Base-by-base conservation (phyloP, 1,140 invertebrate species). In the Drosophila cardini region DNA sequence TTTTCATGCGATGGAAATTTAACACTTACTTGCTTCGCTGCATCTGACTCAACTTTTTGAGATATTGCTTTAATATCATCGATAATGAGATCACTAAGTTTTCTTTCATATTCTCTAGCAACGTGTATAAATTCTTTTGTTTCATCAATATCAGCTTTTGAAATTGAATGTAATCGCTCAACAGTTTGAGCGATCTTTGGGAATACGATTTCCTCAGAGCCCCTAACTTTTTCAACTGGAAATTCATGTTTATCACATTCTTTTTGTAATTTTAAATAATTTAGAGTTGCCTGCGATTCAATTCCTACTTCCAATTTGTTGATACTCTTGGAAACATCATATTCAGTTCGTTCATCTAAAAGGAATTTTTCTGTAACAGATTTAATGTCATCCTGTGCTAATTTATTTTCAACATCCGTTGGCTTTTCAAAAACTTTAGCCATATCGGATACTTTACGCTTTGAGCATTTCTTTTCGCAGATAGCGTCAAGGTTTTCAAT, bases 121-220 rank as follows among this genome's bases (percentile, higher is more conserved):
- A 65, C 57, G 9, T 69, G 69, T 18, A 67, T 75, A 70, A 73
- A 52, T 48, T 90, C 76, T 68, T 58, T 78, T 21, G 80, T 72
- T 30, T 91, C 77, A 57, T 67, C 34, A 53, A 87, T 68, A 43
- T 80, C 73, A 21, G 67, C 50, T 75, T 89, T 89, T 1, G 70
- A 87, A 72, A 85, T 90, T 64, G 78, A 78, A 68, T 90, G 86
- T 13, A 90, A 73, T 64, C 60, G 76, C 62, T 90, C 81, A 26
- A 73, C 43, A 34, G 83, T 77, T 18, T 83, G 76, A n/a, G 56
- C 38, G 21, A 72, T 50, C 60, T 76, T 87, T 3, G 86, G 81
- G 18, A 87, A 89, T 34, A 58, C 52, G 45, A 79, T 58, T 9
- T 53, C 60, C 16, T 58, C 57, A 13, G 40, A 53, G 21, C 60